These are phyloP conservation scores for Hesperophylax magnus DNA, from an alignment of 1,140 invertebrate species.

Conservation along the genomic window DNA sequence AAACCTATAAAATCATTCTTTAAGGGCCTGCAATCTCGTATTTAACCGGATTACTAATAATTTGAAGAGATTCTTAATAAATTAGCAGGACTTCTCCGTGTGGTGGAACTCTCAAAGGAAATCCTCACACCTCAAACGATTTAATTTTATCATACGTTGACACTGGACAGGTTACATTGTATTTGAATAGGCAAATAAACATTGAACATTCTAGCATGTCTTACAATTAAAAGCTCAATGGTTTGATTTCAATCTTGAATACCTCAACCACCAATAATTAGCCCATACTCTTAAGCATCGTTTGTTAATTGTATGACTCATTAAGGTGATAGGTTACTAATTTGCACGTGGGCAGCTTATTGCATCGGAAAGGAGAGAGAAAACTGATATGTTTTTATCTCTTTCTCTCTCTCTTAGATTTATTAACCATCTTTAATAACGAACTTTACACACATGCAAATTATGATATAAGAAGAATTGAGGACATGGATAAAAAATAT, in stretches of 20 bases:
- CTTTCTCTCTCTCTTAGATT: neutral
- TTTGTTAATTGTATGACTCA: conserved; percentile 14
- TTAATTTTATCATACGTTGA: neutral
- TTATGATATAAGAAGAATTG: too few relatives aligned
- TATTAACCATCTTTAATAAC: conserved; percentile 33
- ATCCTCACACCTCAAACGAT: too few relatives aligned
- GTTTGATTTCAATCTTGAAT: neutral
- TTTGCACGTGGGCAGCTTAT: conserved; percentile 12
- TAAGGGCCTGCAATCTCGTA: too few relatives aligned
- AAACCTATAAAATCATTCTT: too few relatives aligned
- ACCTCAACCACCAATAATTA: neutral
- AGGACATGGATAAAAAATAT: neutral
- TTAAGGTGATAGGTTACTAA: conserved; percentile 23
- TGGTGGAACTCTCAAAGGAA: too few relatives aligned
- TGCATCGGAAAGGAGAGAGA: neutral
- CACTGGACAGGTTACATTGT: neutral
- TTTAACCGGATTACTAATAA: too few relatives aligned
- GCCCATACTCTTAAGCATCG: neutral
- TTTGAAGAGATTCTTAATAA: too few relatives aligned
- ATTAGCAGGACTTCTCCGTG: too few relatives aligned
- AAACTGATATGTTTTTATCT: neutral
- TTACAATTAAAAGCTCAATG: neutral
- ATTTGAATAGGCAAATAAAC: neutral
- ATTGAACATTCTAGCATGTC: too few relatives aligned
- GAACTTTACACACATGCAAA: neutral